phyloP scores from a whole-genome alignment of 2,797 vertebrate genomes.

The Aulostomus chinensis region DNA sequence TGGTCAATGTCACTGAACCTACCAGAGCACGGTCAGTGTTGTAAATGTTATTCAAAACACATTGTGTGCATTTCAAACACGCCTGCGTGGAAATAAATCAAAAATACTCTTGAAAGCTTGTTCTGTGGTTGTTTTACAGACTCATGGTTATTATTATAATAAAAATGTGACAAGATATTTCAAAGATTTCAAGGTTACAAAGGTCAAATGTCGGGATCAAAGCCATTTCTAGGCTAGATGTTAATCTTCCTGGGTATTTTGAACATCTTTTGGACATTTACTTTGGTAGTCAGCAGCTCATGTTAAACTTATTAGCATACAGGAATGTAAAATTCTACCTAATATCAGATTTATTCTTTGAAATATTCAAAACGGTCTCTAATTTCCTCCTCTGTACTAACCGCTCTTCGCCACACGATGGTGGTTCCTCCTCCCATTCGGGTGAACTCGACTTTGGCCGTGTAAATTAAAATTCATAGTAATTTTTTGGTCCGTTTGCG shows the following conservation, averaged over 20 bases:
- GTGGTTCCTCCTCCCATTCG: too few species aligned
- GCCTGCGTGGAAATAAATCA: neutral
- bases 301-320: too few species aligned
- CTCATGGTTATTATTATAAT: neutral
- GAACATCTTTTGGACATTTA: neutral
- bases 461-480: neutral
- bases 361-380: too few species aligned
- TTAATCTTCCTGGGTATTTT: constrained; percentile 21
- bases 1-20: constrained; percentile 1
- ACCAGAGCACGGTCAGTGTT: constrained; percentile 13
- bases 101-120: neutral
- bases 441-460: neutral
- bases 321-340: too few species aligned
- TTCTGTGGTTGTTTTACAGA: neutral
- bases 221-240: constrained; percentile 22
- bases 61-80: constrained; percentile 16
- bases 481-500: too few species aligned
- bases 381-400: too few species aligned
- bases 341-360: too few species aligned
- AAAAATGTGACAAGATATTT: constrained; percentile 16
- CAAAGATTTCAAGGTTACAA: constrained; percentile 21
- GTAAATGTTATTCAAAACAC: constrained; percentile 21
- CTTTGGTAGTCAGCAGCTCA: too few species aligned
- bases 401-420: too few species aligned
- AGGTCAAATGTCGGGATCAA: constrained; percentile 20